Evolutionary conservation across 2,888 invertebrate genomes (phyloP), one percentile per base, ranked within the genome.

Genomic region (Capitulum mitella): DNA sequence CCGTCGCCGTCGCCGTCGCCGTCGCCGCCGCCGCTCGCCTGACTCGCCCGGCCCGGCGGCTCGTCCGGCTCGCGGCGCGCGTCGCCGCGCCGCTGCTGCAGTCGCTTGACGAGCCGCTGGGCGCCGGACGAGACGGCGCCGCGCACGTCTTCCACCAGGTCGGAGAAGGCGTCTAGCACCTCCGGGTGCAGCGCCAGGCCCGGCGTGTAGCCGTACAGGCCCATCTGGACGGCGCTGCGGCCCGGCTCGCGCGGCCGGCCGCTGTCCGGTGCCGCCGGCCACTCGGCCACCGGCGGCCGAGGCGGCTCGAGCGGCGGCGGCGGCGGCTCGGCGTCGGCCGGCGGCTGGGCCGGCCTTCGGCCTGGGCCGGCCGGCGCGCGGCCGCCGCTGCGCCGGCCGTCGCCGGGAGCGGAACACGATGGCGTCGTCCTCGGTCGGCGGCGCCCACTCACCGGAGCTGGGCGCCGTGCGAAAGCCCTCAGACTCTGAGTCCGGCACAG

Each of bases 361-460:
- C n/a, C n/a, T n/a, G n/a, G n/a, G n/a, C n/a, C n/a, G n/a, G n/a
- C n/a, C n/a, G n/a, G n/a, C n/a, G n/a, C n/a, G n/a, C n/a, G n/a
- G n/a, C 93, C 85, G 94, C 94, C 0, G 94, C 94, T 0, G 93
- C 93, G 0, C 94, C 94, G 83, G 94, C 94, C 0, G 94, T 94
- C 1, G 94, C 94, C 70, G 37, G 0, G 70, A 70, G 19, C 70
- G 19, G 37, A 70, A 70, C 22, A 70, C 70, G 22, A 70, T 70
- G 86, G 94, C 94, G 0, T 93, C 94, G 0, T 94, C n/a, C n/a
- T n/a, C 94, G 46, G 93, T 93, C 0, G 77, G 80, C 75, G 61
- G 80, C 78, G 83, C 77, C 83, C 82, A 79, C 29, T 58, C 80
- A 81, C 82, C 79, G 79, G 84, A 84, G 54, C 86, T 64, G 19